Percentiles rank a stretch among this genome's conserved stretches.
Conservation (phyloP, 2,797 vertebrate genomes). For the Sebastes vulpes region DNA sequence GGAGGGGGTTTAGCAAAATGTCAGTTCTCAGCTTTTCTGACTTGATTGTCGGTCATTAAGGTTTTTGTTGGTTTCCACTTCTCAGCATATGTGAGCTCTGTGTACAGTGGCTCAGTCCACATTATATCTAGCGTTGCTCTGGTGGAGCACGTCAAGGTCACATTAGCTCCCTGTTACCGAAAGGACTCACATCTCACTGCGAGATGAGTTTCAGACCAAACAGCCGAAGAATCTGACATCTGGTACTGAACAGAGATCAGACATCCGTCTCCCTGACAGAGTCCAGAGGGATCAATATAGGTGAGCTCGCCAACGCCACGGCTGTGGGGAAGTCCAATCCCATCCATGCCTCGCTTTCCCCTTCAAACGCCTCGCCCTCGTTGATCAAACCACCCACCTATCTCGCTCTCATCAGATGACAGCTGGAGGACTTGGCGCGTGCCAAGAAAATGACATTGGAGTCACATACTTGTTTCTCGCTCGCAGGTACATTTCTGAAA, state of each 20-base stretch:
- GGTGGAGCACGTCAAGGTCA: constrained; percentile 36
- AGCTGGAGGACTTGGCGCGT: constrained; percentile 48
- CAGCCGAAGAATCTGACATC: constrained; percentile 51
- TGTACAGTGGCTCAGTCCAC: not conserved
- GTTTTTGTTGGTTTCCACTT: not conserved
- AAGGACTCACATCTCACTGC: constrained; percentile 33
- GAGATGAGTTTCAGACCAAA: constrained; percentile 53
- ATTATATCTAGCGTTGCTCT: not conserved
- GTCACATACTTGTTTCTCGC: constrained; percentile 22
- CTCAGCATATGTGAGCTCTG: not conserved
- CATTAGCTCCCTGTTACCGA: not conserved
- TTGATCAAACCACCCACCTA: constrained; percentile 55
- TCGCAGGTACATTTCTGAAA: constrained; percentile 31
- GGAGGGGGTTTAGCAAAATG: not conserved
- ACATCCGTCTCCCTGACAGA: constrained; percentile 43
- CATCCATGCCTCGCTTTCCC: constrained; percentile 50
- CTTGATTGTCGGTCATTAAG: not conserved
- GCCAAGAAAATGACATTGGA: constrained; percentile 66
- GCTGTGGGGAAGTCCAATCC: constrained; percentile 57
- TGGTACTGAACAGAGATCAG: constrained; percentile 53
- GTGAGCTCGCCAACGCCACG: constrained; percentile 15
- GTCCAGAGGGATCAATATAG: constrained; percentile 70
- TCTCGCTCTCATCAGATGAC: constrained; percentile 50
- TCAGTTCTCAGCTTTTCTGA: not conserved
- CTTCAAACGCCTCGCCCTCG: constrained; percentile 52